phyloP scores from a whole-genome alignment of 92 coral and sea anemone genomes.

The Zoanthus sociatus region DNA sequence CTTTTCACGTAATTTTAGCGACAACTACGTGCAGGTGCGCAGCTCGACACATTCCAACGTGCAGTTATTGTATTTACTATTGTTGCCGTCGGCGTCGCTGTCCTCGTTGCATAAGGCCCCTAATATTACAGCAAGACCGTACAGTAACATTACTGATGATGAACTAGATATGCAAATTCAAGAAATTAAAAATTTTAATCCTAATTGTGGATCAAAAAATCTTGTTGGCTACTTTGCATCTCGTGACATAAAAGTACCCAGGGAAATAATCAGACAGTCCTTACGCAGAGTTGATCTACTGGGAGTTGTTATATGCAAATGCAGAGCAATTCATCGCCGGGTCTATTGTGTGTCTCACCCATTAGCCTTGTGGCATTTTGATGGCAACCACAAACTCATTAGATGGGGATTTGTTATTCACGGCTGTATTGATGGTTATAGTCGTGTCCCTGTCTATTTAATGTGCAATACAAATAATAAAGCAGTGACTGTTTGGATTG shows the following conservation, averaged over 20 bases:
- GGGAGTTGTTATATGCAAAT: slow-evolving; percentile 58
- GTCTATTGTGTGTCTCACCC: slow-evolving; percentile 59
- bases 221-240: neutral
- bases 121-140: neutral
- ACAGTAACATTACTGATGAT: neutral
- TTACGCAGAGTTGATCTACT: slow-evolving; percentile 45
- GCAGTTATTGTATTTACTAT: no score
- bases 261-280: neutral
- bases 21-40: no score
- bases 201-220: neutral
- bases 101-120: no score
- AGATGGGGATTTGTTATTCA: neutral
- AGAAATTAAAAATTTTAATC: neutral
- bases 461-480: neutral
- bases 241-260: neutral
- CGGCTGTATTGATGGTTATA: slow-evolving; percentile 1
- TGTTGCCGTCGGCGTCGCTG: no score
- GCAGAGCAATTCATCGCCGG: slow-evolving; percentile 60
- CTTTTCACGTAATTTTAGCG: no score
- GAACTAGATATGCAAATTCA: neutral
- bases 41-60: no score
- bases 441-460: neutral
- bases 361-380: slow-evolving; percentile 57
- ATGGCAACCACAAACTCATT: neutral
- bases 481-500: neutral